These are phyloP conservation scores for Prionailurus viverrinus DNA, from an alignment of 2,113 vertebrate genomes.

Conservation along the genomic window DNA sequence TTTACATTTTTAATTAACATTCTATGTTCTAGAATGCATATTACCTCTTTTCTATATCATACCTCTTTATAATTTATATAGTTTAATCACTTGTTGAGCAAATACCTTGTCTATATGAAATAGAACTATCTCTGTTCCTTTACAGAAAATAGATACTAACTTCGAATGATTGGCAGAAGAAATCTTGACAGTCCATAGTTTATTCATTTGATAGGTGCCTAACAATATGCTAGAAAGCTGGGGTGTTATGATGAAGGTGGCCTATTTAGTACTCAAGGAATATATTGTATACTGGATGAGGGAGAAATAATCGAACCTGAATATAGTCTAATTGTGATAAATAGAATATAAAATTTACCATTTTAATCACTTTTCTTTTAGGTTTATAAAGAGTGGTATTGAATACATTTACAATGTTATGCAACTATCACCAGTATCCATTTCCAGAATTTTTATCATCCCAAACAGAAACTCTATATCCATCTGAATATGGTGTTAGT, in stretches of 20 bases:
- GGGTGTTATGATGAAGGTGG: background rate
- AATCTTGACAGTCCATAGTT: background rate
- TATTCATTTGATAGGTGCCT: background rate
- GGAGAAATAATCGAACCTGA: background rate
- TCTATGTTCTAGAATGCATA: background rate
- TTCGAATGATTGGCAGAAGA: background rate
- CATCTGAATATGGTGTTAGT: background rate
- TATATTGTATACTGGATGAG: background rate
- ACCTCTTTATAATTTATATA: constrained; percentile 6
- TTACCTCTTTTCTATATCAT: background rate
- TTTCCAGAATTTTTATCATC: background rate
- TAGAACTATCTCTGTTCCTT: background rate
- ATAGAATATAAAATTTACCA: background rate
- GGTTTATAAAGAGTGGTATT: background rate
- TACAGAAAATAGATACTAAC: background rate
- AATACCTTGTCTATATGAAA: background rate
- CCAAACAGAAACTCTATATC: background rate
- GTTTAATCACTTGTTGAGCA: background rate
- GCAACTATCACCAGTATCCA: background rate
- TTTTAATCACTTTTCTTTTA: background rate
- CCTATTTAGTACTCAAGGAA: background rate
- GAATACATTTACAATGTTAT: background rate
- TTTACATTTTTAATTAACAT: constrained; percentile 17
- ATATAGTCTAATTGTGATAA: background rate
- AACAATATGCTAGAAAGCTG: background rate